phyloP scores from a whole-genome alignment of 2,113 vertebrate genomes.

The Aramus guarauna region DNA sequence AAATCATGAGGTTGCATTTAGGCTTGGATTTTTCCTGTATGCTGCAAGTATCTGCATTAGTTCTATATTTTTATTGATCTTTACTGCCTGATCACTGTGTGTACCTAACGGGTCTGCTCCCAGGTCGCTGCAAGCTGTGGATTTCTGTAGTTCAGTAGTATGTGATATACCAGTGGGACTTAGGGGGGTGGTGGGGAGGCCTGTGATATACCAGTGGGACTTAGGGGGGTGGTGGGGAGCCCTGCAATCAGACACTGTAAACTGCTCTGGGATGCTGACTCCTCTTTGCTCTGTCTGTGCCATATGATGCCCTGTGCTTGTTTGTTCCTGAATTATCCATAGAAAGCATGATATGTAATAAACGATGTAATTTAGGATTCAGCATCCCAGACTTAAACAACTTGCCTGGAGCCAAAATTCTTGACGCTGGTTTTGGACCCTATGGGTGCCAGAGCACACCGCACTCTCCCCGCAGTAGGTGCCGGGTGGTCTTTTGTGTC shows the following conservation, averaged over 20 bases:
- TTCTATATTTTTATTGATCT: background rate
- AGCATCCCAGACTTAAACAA: background rate
- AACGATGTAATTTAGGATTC: background rate
- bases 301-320: background rate
- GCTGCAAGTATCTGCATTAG: no score
- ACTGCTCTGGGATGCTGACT: background rate
- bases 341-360: background rate
- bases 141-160: background rate
- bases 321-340: background rate
- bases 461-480: accelerated
- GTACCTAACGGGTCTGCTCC: background rate
- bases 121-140: accelerated
- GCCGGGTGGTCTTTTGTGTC: no score
- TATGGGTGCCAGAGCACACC: accelerated
- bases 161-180: accelerated
- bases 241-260: background rate
- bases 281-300: background rate
- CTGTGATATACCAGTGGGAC: accelerated
- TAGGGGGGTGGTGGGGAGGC: background rate
- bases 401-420: background rate
- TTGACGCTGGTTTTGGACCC: background rate
- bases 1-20: background rate
- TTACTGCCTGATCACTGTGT: background rate
- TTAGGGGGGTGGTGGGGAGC: background rate
- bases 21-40: background rate